Percentiles rank a stretch among this genome's conserved stretches.
phyloP scores from a whole-genome alignment of 2,113 vertebrate species.

The Gasterosteus nipponicus region DNA sequence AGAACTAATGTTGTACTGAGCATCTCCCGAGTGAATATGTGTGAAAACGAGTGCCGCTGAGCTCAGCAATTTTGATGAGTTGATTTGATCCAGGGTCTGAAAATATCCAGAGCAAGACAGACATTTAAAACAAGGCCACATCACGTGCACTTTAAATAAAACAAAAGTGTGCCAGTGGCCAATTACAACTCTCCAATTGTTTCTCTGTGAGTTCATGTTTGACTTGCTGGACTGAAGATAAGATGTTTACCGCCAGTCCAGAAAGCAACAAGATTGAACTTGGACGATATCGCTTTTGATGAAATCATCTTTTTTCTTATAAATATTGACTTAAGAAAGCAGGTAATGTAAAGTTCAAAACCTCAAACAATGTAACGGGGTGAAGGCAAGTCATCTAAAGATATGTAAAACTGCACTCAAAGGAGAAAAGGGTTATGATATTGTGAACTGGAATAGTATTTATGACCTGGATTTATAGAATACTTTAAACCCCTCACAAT shows the following conservation, averaged over 20 bases:
- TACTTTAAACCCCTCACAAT: neutral
- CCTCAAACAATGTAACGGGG: no score
- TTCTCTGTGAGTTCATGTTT: neutral
- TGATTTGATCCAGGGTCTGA: conserved; percentile 6
- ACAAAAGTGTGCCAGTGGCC: neutral
- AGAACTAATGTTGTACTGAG: conserved; percentile 42
- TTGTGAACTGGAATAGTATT: neutral
- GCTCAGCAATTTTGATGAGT: conserved; percentile 34
- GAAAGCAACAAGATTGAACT: neutral
- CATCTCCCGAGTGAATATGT: conserved; percentile 42
- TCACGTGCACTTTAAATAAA: neutral
- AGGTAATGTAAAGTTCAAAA: neutral
- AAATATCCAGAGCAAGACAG: neutral
- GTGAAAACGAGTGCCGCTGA: conserved; percentile 11
- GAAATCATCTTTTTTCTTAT: neutral
- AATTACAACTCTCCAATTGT: neutral
- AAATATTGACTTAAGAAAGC: neutral
- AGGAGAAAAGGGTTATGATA: neutral
- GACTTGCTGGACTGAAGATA: neutral
- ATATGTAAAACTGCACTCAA: neutral
- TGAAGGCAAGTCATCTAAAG: neutral
- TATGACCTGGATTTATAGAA: no score
- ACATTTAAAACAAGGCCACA: neutral
- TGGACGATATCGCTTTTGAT: neutral
- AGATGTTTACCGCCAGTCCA: neutral